phyloP scores from a whole-genome alignment of 2,113 vertebrate genomes.

The Clarias macrocephalus region DNA sequence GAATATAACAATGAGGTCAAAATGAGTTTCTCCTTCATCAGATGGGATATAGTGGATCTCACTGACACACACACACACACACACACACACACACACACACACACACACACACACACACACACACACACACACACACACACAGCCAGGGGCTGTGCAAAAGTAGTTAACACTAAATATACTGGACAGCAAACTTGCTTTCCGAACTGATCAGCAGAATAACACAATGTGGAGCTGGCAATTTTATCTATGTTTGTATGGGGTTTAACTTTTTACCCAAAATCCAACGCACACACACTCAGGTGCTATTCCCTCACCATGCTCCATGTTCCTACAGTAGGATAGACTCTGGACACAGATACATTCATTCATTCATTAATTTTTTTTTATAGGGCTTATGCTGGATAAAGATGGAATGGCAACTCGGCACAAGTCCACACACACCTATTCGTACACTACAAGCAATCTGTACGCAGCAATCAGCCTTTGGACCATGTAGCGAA shows the following conservation, averaged over 20 bases:
- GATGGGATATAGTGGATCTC: slow-evolving; percentile 40
- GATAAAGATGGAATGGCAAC: too few species aligned
- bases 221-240: not conserved
- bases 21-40: slow-evolving; percentile 33
- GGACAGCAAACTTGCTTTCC: not conserved
- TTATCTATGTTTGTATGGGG: not conserved
- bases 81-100: slow-evolving; percentile 9
- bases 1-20: slow-evolving; percentile 41
- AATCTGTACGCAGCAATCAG: too few species aligned
- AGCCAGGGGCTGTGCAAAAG: not conserved
- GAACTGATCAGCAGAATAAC: not conserved
- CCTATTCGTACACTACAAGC: too few species aligned
- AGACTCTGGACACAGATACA: not conserved
- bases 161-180: not conserved
- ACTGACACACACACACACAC: not conserved
- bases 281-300: not conserved
- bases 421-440: too few species aligned
- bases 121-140: slow-evolving; percentile 8
- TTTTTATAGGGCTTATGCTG: too few species aligned
- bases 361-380: too few species aligned
- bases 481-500: too few species aligned
- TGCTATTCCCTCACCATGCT: not conserved
- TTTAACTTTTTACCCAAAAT: not conserved
- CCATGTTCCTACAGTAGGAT: not conserved
- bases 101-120: slow-evolving; percentile 8